Conservation (phyloP, 2,797 vertebrate species). For the Okamejei kenojei region DNA sequence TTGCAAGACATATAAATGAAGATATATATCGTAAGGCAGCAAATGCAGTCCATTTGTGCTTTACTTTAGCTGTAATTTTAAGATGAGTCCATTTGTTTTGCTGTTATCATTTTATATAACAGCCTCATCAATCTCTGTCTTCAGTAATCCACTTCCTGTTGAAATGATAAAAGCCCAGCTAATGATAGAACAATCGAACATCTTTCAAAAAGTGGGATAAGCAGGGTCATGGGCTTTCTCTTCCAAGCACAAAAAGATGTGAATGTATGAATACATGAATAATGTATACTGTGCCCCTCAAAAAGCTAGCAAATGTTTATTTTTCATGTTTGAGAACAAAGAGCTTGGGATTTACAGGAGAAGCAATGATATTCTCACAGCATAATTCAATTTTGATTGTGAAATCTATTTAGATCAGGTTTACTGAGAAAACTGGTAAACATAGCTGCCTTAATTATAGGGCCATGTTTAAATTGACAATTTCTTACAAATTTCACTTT, state of each 20-base stretch:
- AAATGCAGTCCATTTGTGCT: conserved; percentile 15
- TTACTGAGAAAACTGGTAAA: neutral
- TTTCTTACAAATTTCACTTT: neutral
- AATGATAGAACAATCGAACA: neutral
- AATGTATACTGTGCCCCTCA: too few species aligned
- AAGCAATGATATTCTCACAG: conserved; percentile 8
- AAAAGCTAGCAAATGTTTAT: too few species aligned
- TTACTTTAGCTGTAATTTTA: neutral
- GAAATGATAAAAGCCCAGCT: conserved; percentile 2
- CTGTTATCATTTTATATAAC: neutral
- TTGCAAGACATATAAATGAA: neutral
- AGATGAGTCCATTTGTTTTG: conserved; percentile 8
- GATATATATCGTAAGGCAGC: neutral
- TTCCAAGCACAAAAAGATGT: too few species aligned
- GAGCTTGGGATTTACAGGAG: neutral
- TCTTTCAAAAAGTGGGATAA: too few species aligned
- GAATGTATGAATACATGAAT: too few species aligned
- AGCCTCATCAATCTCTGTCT: conserved; percentile 6
- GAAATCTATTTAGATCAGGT: neutral
- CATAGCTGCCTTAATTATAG: neutral
- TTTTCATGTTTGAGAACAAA: neutral
- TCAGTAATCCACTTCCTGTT: neutral
- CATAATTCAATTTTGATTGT: neutral
- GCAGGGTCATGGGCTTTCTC: too few species aligned
- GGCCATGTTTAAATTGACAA: neutral